Conservation (phyloP, 1,140 invertebrate species). For the Drosophila miranda region DNA sequence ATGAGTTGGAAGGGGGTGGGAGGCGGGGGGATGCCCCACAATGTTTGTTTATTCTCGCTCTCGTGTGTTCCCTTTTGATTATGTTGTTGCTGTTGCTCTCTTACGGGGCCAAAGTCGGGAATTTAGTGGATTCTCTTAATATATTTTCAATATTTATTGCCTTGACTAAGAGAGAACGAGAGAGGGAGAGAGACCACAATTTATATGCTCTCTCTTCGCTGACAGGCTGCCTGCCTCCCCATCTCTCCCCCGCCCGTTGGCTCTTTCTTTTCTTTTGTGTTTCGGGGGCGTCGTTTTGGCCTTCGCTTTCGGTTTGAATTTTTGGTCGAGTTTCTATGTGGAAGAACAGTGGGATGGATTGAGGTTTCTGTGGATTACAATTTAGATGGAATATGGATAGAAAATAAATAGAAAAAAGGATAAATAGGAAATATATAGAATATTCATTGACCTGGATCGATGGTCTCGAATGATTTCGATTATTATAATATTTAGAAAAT, state of each 20-base stretch:
- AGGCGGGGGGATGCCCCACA: neutral
- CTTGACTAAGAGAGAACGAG: too few species aligned
- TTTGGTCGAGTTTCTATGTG: neutral
- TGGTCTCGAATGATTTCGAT: too few species aligned
- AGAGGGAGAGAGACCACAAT: constrained; percentile 15
- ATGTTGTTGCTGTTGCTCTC: constrained; percentile 8
- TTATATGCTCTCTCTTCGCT: neutral
- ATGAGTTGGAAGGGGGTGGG: constrained; percentile 13
- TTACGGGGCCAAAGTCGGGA: constrained; percentile 21
- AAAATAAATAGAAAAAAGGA: too few species aligned
- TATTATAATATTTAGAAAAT: too few species aligned
- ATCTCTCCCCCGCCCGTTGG: constrained; percentile 2
- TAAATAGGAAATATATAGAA: too few species aligned
- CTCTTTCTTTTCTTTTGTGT: constrained; percentile 28
- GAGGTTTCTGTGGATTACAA: neutral
- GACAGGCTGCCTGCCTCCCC: neutral
- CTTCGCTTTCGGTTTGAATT: constrained; percentile 29
- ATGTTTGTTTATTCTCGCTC: constrained; percentile 40
- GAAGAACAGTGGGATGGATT: constrained; percentile 19
- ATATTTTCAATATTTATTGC: constrained; percentile 48
- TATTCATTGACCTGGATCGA: too few species aligned
- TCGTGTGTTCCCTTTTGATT: constrained; percentile 1
- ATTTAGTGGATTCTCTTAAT: constrained; percentile 40
- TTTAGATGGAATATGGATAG: neutral
- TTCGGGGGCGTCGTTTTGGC: constrained; percentile 24